Evolutionary conservation across 2,888 invertebrate genomes (phyloP), one percentile per base, ranked within the genome.

Genomic region (Drosophila atroscutellata): DNA sequence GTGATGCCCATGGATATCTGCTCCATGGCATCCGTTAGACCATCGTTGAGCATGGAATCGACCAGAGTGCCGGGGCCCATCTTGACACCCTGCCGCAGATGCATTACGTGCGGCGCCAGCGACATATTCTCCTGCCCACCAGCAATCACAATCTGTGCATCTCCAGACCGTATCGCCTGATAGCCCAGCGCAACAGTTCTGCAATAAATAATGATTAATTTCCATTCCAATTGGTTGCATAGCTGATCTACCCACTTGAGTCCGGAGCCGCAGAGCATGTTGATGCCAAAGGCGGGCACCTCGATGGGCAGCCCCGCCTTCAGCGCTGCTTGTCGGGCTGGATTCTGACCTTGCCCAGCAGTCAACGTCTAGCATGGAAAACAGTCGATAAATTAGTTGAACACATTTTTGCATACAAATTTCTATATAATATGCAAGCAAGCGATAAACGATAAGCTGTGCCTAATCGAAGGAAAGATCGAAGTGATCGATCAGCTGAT

Each of bases 71-170:
- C 93, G 79, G 95, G 92, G 6, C 97, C 97, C 93, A 96, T 94
- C 93, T 95, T 96, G 5, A 94, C 89, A 15, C 96, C 95, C 72
- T 93, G 90, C 54, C 97, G 94, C 73, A 97, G 84, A 80, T 95
- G 93, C 36, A 95, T 93, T 6, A 94, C 94, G 91, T 97, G 97
- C 2, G 95, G 96, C 5, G 97, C 95, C 92, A 94, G 94, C 61
- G 96, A 96, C 97, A 97, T 97, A 82, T 94, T 96, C 92, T 97
- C 97, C 93, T 97, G 97, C 0, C 97, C 97, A 36, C 97, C 97
- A 82, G 96, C 96, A 26, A 97, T 94, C 6, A 97, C 95, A 72
- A 97, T 93, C 30, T 94, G 92, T 3, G 95, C 93, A 85, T 97
- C 96, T 7, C 95, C 96, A 57, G 93, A 91, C 74, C 94, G 94